Base-by-base conservation (phyloP, 1,140 invertebrate genomes). In the Brachionus rubens region DNA sequence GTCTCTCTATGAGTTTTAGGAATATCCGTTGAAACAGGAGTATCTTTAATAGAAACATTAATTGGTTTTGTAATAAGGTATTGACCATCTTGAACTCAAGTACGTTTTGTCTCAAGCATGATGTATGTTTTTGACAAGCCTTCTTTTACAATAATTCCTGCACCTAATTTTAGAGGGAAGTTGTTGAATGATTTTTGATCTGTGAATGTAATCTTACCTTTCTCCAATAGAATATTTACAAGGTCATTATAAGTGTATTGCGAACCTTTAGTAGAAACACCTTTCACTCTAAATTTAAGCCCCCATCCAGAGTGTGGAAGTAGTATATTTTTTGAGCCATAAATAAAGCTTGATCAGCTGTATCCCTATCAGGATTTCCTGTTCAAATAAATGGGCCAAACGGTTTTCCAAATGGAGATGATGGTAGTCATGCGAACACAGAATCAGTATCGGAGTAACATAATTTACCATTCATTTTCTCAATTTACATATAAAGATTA, bases 401-500 rank as follows among this genome's bases (percentile, higher is more conserved):
- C 5, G 50, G 50, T 30, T 54, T 54, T 5, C 24, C 24, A 24
- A 54, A 54, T 1, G 50, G 50, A 9, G 21, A 54, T 30, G 2
- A 1, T 12, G 50, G 50, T 14, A 54, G 9, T 24, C 19, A 21
- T 2, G 50, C 50, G 24, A 54, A 54, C 28, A 54, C 50, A 1
- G 50, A 54, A 54, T 54, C 50, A 12, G 50, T 54, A 54, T 54
- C 50, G 14, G 50, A 30, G 26, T 54, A 54, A 54, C 50, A 54
- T 12, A 54, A 0, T 26, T 26, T 30, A 1, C 50, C 50, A 5
- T 24, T 24, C 7, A 28, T 28, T 1, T 30, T 30, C 26, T 54
- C 50, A 1, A 54, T 24, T 54, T 54, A 19, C 10, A 54, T 54
- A 30, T 30, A 54, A 1, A 54, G 10, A 30, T 54, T 54, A 14